Conservation (phyloP, 2,888 invertebrate genomes). For the Marasmarcha lunaedactyla region DNA sequence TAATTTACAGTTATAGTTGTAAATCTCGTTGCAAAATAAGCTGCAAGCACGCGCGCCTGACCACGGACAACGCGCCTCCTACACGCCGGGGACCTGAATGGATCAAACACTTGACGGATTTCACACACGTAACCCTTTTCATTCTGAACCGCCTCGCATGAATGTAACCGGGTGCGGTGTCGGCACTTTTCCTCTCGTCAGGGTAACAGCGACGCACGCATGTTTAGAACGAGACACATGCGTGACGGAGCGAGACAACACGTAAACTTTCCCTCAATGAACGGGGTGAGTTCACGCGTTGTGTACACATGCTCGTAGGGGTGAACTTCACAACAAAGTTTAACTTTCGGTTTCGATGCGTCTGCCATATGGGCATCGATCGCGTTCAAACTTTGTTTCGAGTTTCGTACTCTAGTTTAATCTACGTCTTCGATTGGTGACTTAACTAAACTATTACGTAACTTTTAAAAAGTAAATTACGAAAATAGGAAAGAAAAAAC, state of each 20-base stretch:
- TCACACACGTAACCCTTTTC: conserved; percentile 2
- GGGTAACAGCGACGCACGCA: conserved; percentile 27
- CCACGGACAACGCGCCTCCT: conserved; percentile 52
- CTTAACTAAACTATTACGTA: no score
- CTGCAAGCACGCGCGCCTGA: conserved; percentile 56
- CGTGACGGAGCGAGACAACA: conserved; percentile 45
- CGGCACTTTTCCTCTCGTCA: conserved; percentile 19
- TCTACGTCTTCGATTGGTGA: conserved; percentile 12
- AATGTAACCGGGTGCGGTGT: conserved; percentile 9
- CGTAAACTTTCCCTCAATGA: conserved; percentile 49
- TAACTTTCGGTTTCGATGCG: conserved; percentile 60
- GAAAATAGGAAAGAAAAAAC: conserved; percentile 39
- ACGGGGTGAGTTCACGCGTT: conserved; percentile 52
- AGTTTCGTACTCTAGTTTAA: conserved; percentile 30
- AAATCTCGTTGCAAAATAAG: conserved; percentile 68
- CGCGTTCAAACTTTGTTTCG: conserved; percentile 27
- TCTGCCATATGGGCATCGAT: conserved; percentile 63
- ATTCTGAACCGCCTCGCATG: background rate
- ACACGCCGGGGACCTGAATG: conserved; percentile 19
- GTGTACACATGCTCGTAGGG: conserved; percentile 53
- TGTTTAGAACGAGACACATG: conserved; percentile 48
- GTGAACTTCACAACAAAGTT: conserved; percentile 50
- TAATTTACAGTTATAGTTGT: conserved; percentile 69
- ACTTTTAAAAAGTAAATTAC: conserved; percentile 20
- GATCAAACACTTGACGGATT: conserved; percentile 11